Conservation (phyloP, 2,113 vertebrate genomes). For the Myotis davidii region DNA sequence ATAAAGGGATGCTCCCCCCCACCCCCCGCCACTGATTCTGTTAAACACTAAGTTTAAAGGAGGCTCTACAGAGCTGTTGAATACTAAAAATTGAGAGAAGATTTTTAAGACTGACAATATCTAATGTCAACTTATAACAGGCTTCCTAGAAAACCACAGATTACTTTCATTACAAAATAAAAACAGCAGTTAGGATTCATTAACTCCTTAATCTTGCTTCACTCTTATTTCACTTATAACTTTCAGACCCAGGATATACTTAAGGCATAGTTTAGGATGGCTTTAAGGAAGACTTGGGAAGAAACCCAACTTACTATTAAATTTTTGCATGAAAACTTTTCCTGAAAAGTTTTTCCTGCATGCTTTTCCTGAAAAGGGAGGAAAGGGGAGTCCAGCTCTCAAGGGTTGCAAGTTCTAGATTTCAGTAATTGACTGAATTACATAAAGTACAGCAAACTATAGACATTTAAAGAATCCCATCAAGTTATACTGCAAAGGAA, state of each 20-base stretch:
- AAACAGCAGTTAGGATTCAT: conserved; percentile 41
- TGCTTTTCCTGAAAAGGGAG: background rate
- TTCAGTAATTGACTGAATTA: background rate
- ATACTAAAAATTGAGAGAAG: conserved; percentile 10
- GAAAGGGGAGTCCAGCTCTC: background rate
- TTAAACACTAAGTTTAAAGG: conserved; percentile 45
- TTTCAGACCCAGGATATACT: conserved; percentile 35
- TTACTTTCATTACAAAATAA: conserved; percentile 55
- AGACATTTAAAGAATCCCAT: conserved; percentile 26
- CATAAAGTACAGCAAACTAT: background rate
- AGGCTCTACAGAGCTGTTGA: background rate
- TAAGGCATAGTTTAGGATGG: background rate
- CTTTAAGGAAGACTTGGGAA: conserved; percentile 12
- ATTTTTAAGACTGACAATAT: conserved; percentile 39
- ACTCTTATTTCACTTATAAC: conserved; percentile 4
- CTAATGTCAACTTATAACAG: conserved; percentile 8
- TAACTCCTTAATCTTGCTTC: background rate
- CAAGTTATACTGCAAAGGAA: conserved; percentile 9
- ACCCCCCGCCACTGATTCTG: background rate
- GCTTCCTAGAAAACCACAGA: conserved; percentile 11
- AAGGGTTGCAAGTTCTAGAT: background rate
- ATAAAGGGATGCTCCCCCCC: background rate
- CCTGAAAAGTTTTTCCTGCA: background rate
- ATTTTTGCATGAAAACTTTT: conserved; percentile 10
- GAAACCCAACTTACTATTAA: conserved; percentile 25